Evolutionary conservation across 2,888 invertebrate species (phyloP).

Genomic region (Amphimallon solstitiale): DNA sequence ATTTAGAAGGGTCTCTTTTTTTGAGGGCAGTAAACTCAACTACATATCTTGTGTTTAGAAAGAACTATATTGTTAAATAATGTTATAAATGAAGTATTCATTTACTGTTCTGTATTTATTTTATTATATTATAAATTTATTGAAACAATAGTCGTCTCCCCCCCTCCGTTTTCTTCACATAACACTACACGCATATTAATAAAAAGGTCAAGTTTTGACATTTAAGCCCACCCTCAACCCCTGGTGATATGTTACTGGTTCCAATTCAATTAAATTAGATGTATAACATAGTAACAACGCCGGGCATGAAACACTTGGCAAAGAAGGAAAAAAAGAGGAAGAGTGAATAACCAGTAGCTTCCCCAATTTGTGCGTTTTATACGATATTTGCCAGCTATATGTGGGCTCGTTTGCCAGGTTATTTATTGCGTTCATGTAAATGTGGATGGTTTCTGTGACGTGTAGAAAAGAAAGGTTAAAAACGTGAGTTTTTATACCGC

Average conservation of each 20-base stretch:
- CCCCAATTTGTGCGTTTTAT: constrained; percentile 3
- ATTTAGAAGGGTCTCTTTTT: no score
- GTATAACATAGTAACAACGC: constrained; percentile 28
- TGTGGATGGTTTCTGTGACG: not conserved
- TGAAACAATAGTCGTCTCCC: no score
- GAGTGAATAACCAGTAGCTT: not conserved
- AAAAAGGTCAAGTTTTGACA: constrained; percentile 50
- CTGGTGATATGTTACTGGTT: constrained; percentile 14
- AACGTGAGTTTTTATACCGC: no score
- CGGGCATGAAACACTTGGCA: not conserved
- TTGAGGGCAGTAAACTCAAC: no score
- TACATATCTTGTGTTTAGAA: no score
- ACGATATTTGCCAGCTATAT: not conserved
- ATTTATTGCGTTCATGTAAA: constrained; percentile 2
- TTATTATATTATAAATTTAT: no score
- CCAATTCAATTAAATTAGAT: constrained; percentile 33
- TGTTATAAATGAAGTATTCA: no score
- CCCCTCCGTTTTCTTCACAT: no score
- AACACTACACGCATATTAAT: constrained; percentile 21
- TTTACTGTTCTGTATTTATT: no score
- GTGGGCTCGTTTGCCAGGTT: constrained; percentile 1
- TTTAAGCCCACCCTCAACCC: constrained; percentile 39
- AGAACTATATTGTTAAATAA: no score
- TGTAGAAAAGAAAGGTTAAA: not conserved
- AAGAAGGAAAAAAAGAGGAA: constrained; percentile 3